These are phyloP conservation scores for Nomada ruficornis DNA, from an alignment of 2,888 invertebrate genomes.

Conservation along the genomic window DNA sequence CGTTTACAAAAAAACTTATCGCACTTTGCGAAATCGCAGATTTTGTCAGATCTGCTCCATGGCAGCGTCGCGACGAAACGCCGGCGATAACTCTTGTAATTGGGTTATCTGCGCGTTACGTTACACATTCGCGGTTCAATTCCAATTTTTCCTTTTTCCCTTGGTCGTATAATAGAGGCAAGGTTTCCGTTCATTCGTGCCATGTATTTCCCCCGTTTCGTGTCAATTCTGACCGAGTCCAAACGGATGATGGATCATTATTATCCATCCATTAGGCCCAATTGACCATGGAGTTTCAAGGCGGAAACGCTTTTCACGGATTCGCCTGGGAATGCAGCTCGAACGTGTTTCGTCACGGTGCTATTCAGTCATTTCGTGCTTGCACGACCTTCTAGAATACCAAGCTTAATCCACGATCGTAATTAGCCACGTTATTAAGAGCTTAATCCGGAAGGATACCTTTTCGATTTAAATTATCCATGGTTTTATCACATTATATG, in stretches of 20 bases:
- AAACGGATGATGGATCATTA: conserved; percentile 56
- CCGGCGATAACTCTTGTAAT: conserved; percentile 67
- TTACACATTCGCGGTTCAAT: conserved; percentile 57
- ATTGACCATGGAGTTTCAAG: conserved; percentile 56
- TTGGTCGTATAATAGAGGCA: not conserved
- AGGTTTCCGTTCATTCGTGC: not conserved
- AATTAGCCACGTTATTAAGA: conserved; percentile 24
- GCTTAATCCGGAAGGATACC: conserved; percentile 1
- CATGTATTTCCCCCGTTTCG: not conserved
- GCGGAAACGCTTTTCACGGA: conserved; percentile 58
- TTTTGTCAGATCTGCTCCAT: conserved; percentile 22
- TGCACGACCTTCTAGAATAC: conserved; percentile 33
- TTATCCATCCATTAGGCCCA: conserved; percentile 53
- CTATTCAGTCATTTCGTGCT: conserved; percentile 25
- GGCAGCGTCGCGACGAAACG: conserved; percentile 51
- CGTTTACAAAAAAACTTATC: not conserved
- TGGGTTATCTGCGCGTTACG: conserved; percentile 71
- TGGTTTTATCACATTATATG: no score
- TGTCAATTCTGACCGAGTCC: conserved; percentile 39
- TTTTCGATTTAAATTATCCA: conserved; percentile 1
- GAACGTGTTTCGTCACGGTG: conserved; percentile 26
- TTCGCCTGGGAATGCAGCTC: conserved; percentile 30
- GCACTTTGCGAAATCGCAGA: conserved; percentile 41
- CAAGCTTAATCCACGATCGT: conserved; percentile 31
- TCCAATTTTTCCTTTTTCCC: conserved; percentile 18